Conservation (phyloP, 2,888 invertebrate genomes). For the Drosophila setosimentum region DNA sequence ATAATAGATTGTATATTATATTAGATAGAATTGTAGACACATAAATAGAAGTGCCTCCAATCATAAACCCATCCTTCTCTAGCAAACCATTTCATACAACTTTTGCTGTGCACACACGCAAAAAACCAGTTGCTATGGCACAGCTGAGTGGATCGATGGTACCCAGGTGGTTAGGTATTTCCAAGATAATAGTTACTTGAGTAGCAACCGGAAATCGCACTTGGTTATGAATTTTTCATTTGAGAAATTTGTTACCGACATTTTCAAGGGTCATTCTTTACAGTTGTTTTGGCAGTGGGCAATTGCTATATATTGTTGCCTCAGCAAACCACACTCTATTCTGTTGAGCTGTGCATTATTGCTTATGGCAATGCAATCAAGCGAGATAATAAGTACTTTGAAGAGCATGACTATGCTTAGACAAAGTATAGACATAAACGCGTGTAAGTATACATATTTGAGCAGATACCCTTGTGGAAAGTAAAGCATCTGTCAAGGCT, state of each 20-base stretch:
- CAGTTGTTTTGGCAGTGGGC: not conserved
- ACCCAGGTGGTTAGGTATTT: not conserved
- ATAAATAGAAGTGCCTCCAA: not conserved
- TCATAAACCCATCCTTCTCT: not conserved
- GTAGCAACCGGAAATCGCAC: constrained; percentile 18
- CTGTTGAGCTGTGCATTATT: not conserved
- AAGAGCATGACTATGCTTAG: constrained; percentile 7
- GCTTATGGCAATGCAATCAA: constrained; percentile 7
- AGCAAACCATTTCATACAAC: not conserved
- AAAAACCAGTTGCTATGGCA: not conserved
- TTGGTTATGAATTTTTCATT: constrained; percentile 9
- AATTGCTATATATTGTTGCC: not conserved
- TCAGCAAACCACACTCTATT: not conserved
- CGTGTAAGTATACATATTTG: constrained; percentile 1
- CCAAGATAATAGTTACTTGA: not conserved
- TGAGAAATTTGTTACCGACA: not conserved
- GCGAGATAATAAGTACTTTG: constrained; percentile 7
- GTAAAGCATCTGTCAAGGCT: constrained; percentile 3
- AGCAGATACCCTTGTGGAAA: not conserved
- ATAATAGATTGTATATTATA: not conserved
- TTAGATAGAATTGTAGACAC: not conserved
- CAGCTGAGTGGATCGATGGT: not conserved
- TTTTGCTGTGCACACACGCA: not conserved
- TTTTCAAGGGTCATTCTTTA: not conserved
- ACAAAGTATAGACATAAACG: not conserved